phyloP scores from a whole-genome alignment of 2,113 vertebrate genomes.

The Coregonus clupeaformis region DNA sequence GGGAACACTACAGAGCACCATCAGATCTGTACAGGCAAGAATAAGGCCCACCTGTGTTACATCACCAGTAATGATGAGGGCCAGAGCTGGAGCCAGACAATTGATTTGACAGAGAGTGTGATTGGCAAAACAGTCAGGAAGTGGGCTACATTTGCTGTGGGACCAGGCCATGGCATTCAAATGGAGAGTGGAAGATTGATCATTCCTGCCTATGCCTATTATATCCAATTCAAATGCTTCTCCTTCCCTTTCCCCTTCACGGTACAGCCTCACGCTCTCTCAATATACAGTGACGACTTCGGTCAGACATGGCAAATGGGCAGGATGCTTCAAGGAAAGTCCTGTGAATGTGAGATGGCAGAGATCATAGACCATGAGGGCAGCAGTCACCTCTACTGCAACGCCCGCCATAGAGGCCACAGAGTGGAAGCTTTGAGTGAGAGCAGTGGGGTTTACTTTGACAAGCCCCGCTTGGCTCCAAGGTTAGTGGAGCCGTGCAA shows the following conservation, averaged over 20 bases:
- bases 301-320: slow-evolving; percentile 81
- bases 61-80: slow-evolving; percentile 82
- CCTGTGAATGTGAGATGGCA: slow-evolving; percentile 89
- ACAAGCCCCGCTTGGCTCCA: slow-evolving; percentile 49
- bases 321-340: slow-evolving; percentile 39
- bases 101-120: slow-evolving; percentile 82
- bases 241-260: slow-evolving; percentile 50
- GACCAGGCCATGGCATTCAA: slow-evolving; percentile 89
- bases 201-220: slow-evolving; percentile 86
- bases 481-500: slow-evolving; percentile 69
- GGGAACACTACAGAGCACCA: slow-evolving; percentile 71
- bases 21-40: slow-evolving; percentile 84
- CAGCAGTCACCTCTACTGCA: slow-evolving; percentile 81
- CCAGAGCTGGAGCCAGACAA: slow-evolving; percentile 79
- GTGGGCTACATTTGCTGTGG: slow-evolving; percentile 92
- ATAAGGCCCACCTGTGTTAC: slow-evolving; percentile 84
- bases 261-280: slow-evolving; percentile 73
- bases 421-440: slow-evolving; percentile 80
- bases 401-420: slow-evolving; percentile 73
- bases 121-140: slow-evolving; percentile 74
- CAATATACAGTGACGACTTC: slow-evolving; percentile 85
- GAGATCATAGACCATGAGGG: slow-evolving; percentile 70
- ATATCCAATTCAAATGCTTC: slow-evolving; percentile 58
- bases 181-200: slow-evolving; percentile 79
- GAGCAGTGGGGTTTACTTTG: slow-evolving; percentile 72